Evolutionary conservation across 2,888 invertebrate species (phyloP).

Genomic region (Drosophila limbata): DNA sequence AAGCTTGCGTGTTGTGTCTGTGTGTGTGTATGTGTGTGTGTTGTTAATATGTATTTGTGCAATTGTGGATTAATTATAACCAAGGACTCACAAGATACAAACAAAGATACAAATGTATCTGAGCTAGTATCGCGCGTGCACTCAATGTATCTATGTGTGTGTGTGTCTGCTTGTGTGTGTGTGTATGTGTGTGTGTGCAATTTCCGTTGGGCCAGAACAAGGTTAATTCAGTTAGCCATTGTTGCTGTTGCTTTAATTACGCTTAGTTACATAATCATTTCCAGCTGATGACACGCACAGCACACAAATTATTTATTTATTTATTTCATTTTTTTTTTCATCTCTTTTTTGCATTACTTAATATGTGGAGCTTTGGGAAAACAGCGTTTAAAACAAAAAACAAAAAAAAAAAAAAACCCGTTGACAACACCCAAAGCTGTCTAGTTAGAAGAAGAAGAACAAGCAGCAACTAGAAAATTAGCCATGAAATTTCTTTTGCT

Average conservation of each 20-base stretch:
- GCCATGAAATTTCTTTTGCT: constrained; percentile 39
- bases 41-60: constrained; percentile 54
- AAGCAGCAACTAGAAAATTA: constrained; percentile 10
- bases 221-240: constrained; percentile 78
- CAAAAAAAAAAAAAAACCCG: constrained; percentile 12
- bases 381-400: background rate
- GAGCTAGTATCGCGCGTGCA: constrained; percentile 26
- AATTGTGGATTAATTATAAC: constrained; percentile 80
- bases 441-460: background rate
- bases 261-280: constrained; percentile 69
- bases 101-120: constrained; percentile 72
- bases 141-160: constrained; percentile 13
- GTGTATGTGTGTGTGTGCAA: constrained; percentile 55
- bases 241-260: constrained; percentile 67
- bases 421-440: constrained; percentile 30
- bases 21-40: constrained; percentile 28
- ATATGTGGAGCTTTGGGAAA: constrained; percentile 33
- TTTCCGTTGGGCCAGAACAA: constrained; percentile 75
- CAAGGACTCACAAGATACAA: constrained; percentile 77
- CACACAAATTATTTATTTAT: constrained; percentile 42
- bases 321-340: constrained; percentile 14
- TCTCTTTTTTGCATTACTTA: constrained; percentile 10
- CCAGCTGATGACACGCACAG: constrained; percentile 63
- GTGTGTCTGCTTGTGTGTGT: constrained; percentile 17
- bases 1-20: constrained; percentile 63